A percentile compares a stretch with the other conserved stretches of the same genome.
These are phyloP conservation scores for Eurypyga helias DNA, from an alignment of 2,113 vertebrate genomes.

Conservation along the genomic window DNA sequence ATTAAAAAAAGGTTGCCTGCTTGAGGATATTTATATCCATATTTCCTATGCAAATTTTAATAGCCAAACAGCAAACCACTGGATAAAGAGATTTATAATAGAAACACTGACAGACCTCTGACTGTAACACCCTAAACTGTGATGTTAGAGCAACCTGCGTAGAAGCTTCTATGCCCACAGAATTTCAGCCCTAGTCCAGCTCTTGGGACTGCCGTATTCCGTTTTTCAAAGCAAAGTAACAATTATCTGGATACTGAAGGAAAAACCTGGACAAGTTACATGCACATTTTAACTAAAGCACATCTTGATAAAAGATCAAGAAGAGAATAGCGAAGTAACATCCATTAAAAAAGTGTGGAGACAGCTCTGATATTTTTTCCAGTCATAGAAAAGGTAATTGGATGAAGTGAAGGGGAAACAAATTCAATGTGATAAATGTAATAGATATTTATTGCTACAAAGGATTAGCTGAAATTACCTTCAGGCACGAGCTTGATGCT, in stretches of 20 bases:
- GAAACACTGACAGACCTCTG: not conserved
- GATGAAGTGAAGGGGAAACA: constrained; percentile 68
- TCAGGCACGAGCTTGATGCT: constrained; percentile 44
- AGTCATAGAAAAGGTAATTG: constrained; percentile 55
- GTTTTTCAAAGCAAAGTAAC: not conserved
- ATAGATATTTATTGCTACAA: constrained; percentile 68
- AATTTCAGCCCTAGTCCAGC: not conserved
- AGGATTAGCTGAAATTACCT: constrained; percentile 64
- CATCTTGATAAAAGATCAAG: constrained; percentile 25
- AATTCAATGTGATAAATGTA: constrained; percentile 67
- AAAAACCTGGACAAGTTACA: constrained; percentile 2
- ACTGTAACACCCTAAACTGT: not conserved
- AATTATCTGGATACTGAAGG: not conserved
- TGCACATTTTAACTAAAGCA: constrained; percentile 41
- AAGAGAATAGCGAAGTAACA: not conserved
- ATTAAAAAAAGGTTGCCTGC: not conserved
- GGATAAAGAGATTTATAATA: not conserved
- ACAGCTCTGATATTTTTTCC: constrained; percentile 44
- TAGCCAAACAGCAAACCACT: not conserved
- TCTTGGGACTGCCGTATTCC: not conserved
- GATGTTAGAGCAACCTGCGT: not conserved
- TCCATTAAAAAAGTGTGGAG: constrained; percentile 9
- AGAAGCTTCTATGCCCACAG: not conserved
- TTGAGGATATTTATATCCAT: not conserved
- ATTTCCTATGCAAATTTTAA: not conserved